A percentile compares a stretch with the other conserved stretches of the same genome.
These are phyloP conservation scores for Steatornis caripensis DNA, from an alignment of 2,113 vertebrate species.

Conservation along the genomic window DNA sequence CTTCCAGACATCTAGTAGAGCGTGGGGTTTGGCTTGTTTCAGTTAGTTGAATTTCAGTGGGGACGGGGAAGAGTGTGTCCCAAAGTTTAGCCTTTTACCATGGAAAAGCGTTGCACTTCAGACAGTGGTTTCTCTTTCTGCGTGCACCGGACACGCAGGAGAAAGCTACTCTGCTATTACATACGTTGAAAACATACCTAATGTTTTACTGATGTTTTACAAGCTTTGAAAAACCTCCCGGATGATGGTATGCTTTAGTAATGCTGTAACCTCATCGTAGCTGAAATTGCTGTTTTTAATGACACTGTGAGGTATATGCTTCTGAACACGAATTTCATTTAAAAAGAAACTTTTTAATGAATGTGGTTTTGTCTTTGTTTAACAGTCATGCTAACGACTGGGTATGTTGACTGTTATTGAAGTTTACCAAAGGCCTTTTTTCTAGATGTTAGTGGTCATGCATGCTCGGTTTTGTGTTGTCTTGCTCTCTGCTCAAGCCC, in stretches of 20 bases:
- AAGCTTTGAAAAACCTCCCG: neutral
- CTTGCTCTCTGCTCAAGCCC: neutral
- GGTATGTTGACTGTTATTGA: neutral
- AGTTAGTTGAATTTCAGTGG: neutral
- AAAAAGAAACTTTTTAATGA: neutral
- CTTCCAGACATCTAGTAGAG: neutral
- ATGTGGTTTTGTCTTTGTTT: neutral
- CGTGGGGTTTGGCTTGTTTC: neutral
- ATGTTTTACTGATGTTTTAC: neutral
- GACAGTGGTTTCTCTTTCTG: neutral
- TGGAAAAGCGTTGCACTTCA: neutral
- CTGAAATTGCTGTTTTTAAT: neutral
- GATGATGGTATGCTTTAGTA: neutral
- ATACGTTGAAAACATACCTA: neutral
- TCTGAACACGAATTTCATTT: neutral
- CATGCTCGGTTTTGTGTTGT: neutral
- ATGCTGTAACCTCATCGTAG: neutral
- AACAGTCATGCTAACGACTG: neutral
- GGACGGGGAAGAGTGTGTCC: neutral
- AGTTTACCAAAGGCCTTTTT: neutral
- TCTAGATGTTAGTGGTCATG: neutral
- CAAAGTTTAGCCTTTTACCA: neutral
- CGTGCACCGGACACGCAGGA: neutral
- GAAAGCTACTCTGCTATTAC: rapidly evolving
- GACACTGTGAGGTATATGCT: neutral